Conservation (phyloP, 2,888 invertebrate genomes). For the Dolichopus griseipennis region DNA sequence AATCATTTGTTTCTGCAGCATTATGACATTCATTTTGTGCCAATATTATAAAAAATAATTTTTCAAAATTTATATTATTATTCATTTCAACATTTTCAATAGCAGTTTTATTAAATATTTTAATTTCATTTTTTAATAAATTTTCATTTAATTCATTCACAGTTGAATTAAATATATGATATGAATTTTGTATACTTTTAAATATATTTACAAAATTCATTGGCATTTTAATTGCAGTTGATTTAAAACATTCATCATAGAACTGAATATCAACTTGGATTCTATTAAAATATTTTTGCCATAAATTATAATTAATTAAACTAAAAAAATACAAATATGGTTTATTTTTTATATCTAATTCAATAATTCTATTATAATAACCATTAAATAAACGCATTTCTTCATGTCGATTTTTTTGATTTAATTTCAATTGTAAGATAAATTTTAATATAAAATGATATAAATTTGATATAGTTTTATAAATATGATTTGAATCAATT, state of each 20-base stretch:
- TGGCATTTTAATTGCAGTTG: too few species aligned
- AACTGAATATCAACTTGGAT: neutral
- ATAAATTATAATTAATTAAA: neutral
- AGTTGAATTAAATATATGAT: neutral
- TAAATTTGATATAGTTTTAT: neutral
- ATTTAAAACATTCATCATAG: too few species aligned
- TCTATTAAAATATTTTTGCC: neutral
- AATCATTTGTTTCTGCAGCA: neutral
- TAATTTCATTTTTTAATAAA: neutral
- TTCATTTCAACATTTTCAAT: neutral
- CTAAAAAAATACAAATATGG: neutral
- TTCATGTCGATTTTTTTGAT: neutral
- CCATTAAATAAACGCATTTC: neutral
- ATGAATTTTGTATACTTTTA: neutral
- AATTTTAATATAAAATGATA: neutral
- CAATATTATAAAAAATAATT: neutral
- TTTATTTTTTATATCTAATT: neutral
- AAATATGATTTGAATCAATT: neutral
- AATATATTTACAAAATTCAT: neutral
- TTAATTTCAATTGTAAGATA: neutral
- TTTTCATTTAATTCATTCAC: neutral
- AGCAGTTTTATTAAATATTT: neutral
- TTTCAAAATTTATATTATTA: neutral
- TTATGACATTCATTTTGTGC: neutral
- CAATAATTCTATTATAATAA: neutral